Conservation (phyloP, 2,113 vertebrate species). For the Mirounga angustirostris region DNA sequence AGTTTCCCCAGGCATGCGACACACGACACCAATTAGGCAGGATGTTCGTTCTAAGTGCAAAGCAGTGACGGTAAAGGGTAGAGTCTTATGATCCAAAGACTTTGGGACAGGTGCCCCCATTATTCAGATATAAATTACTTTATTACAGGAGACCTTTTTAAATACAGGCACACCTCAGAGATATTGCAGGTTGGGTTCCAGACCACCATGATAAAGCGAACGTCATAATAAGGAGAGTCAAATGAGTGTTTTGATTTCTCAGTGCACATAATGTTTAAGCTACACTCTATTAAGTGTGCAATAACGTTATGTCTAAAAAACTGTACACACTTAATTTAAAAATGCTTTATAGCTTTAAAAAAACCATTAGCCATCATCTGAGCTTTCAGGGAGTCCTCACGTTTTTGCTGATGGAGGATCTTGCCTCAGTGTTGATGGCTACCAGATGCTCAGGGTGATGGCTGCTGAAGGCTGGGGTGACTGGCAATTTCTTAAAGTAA, state of each 20-base stretch:
- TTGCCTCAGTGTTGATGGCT: background rate
- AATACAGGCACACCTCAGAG: background rate
- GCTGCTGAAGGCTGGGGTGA: background rate
- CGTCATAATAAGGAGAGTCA: background rate
- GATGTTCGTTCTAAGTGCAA: background rate
- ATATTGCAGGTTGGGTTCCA: background rate
- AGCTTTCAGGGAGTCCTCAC: background rate
- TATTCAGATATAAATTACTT: background rate
- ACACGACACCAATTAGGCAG: background rate
- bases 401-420: background rate
- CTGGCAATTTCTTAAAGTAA: background rate
- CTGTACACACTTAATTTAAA: background rate
- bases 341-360: background rate
- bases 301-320: background rate
- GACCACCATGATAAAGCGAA: background rate
- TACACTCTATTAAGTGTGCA: background rate
- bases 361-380: background rate
- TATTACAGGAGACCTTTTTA: background rate
- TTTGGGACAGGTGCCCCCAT: background rate
- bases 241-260: background rate
- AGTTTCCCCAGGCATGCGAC: rapidly evolving
- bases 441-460: background rate
- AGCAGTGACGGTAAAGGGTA: background rate
- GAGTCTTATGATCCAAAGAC: background rate
- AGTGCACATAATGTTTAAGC: background rate